Base-by-base conservation (phyloP, 2,113 vertebrate species). In the Sceloporus tristichus region DNA sequence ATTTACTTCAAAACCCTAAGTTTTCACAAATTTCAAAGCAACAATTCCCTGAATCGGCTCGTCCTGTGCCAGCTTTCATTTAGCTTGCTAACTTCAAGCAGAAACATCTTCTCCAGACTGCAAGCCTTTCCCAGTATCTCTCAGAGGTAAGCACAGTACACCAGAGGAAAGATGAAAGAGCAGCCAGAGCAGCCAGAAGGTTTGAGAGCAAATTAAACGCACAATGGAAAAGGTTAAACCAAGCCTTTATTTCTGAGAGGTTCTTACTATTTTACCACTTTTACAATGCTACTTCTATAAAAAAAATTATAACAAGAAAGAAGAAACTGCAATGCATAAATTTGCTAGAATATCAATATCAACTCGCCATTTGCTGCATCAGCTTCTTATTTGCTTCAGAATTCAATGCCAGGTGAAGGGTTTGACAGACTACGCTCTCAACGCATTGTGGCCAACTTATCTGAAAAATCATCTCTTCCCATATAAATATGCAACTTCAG, bases 1-100 rank as follows among this genome's bases (percentile, higher is more conserved):
- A 70, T 78, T 71, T 16, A 18, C 56, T 85, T 54, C 78, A 80
- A 85, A 75, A 91, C 74, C 16, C 42, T 5, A 62, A 88, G 90
- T 48, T 40, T 82, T 90, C 65, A 65, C 29, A 82, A 1, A 14
- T 40, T 71, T n/a, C 87, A 59, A 54, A 89, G 54, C 21, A 53
- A 80, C 4, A 85, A 34, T 75, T 85, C 88, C 84, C 68, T 0
- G 10, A 53, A 14, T 84, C 73, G 53, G 68, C 71, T 27, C 56
- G 18, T 53, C 23, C 42, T 40, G 4, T 16, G 9, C 29, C 78
- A 88, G 85, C 62, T 77, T 40, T 79, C 73, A n/a, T 73, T 86
- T 88, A 85, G 87, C 80, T 81, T 59, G 77, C 59, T 90, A 59
- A 40, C 13, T 84, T 14, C 79, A 79, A 86, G 48, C 62, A 75